Evolutionary conservation across 2,113 vertebrate species (phyloP).

Genomic region (Daubentonia madagascariensis): DNA sequence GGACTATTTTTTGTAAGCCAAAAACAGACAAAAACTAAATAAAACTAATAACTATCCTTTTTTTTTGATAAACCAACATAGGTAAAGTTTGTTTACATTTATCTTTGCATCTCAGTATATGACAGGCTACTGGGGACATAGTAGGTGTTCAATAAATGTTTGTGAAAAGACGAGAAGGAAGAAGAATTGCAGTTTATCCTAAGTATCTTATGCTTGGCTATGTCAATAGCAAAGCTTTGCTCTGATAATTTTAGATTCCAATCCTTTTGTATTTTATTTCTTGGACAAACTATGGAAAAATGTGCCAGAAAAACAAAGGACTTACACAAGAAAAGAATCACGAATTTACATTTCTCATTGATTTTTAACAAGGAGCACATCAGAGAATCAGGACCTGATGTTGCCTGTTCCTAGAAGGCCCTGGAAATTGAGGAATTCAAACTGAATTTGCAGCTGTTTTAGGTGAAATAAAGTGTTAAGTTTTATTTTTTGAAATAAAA

Average conservation of each 20-base stretch:
- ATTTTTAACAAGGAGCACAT: background rate
- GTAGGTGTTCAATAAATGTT: background rate
- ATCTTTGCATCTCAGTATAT: background rate
- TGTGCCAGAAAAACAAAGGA: background rate
- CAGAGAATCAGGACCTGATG: background rate
- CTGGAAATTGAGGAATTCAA: background rate
- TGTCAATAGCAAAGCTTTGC: background rate
- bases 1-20: background rate
- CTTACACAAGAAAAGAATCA: background rate
- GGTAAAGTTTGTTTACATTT: background rate
- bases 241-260: slow-evolving; percentile 4
- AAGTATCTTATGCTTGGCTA: background rate
- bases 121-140: background rate
- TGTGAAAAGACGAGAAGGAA: background rate
- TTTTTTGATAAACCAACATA: background rate
- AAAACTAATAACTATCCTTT: background rate
- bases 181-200: background rate
- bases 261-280: background rate
- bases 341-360: background rate
- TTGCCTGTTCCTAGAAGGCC: background rate
- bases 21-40: background rate
- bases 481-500: background rate
- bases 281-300: background rate
- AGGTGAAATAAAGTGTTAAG: background rate
- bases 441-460: background rate